Evolutionary conservation across 2,797 vertebrate genomes (phyloP).

Genomic region (Ctenopoma multispine): DNA sequence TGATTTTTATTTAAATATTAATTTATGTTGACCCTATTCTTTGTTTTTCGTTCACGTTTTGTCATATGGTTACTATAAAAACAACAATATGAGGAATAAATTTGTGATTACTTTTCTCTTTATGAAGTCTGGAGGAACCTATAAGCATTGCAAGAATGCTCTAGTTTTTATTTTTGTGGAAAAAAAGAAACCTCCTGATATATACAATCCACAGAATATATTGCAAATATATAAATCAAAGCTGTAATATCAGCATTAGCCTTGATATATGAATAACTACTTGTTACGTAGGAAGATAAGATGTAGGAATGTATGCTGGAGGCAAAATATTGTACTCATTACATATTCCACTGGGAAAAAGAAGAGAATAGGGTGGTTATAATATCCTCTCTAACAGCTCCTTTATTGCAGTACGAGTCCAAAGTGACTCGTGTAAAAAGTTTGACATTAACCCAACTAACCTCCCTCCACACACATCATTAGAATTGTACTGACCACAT

Average conservation of each 20-base stretch:
- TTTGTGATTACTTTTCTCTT: constrained; percentile 1
- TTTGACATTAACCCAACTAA: constrained; percentile 11
- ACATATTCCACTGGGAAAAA: background rate
- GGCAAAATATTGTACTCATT: background rate
- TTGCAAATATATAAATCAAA: background rate
- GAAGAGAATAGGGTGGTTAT: background rate
- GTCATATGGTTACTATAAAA: constrained; percentile 72
- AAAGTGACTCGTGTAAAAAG: background rate
- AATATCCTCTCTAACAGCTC: background rate
- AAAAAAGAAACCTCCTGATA: background rate
- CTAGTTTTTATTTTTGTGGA: background rate
- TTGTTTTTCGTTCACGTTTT: constrained; percentile 62
- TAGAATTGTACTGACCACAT: constrained; percentile 43
- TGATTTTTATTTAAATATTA: constrained; percentile 68
- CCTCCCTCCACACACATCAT: constrained; percentile 10
- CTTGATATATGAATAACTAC: constrained; percentile 17
- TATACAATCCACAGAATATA: background rate
- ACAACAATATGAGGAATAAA: constrained; percentile 35
- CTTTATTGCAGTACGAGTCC: background rate
- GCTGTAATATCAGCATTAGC: background rate
- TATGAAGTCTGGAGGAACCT: constrained; percentile 7
- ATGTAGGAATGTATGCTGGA: background rate
- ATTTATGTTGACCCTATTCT: constrained; percentile 46
- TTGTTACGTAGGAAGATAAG: background rate
- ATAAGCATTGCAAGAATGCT: background rate